phyloP scores from a whole-genome alignment of 2,888 invertebrate species.

The Eupsilia transversa region DNA sequence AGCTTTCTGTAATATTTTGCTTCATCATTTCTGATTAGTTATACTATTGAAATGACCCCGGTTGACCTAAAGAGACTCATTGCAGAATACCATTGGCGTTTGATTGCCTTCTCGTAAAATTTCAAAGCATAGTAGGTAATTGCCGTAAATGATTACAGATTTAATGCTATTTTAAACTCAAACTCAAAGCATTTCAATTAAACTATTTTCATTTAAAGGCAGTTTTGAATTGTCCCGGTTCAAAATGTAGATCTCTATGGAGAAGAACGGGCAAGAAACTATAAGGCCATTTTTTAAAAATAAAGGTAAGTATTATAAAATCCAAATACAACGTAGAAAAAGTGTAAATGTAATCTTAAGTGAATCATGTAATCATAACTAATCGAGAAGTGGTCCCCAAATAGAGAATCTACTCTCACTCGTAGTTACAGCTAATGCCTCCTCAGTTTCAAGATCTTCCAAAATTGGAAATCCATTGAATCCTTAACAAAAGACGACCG shows the following conservation, averaged over 20 bases:
- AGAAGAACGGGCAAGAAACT: neutral
- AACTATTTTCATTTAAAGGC: neutral
- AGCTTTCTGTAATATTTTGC: neutral
- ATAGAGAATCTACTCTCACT: too few species aligned
- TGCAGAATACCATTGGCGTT: neutral
- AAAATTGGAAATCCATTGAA: conserved; percentile 32
- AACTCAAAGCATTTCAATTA: neutral
- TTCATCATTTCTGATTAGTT: neutral
- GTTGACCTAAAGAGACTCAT: neutral
- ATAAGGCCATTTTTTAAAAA: too few species aligned
- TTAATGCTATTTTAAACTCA: neutral
- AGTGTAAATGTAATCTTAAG: too few species aligned
- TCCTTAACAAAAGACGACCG: conserved; percentile 23
- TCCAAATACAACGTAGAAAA: too few species aligned
- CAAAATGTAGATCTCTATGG: neutral
- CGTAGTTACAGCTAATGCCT: neutral
- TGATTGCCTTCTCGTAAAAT: neutral
- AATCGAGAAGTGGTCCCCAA: too few species aligned
- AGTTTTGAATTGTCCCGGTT: too few species aligned
- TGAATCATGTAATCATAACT: too few species aligned
- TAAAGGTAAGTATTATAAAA: too few species aligned
- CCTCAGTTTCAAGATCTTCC: neutral
- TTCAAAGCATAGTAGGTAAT: too few species aligned
- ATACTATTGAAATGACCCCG: neutral
- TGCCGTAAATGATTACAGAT: neutral